Evolutionary conservation across 2,797 vertebrate genomes (phyloP), one percentile per base, ranked within the genome.

Genomic region (Thaleichthys pacificus): DNA sequence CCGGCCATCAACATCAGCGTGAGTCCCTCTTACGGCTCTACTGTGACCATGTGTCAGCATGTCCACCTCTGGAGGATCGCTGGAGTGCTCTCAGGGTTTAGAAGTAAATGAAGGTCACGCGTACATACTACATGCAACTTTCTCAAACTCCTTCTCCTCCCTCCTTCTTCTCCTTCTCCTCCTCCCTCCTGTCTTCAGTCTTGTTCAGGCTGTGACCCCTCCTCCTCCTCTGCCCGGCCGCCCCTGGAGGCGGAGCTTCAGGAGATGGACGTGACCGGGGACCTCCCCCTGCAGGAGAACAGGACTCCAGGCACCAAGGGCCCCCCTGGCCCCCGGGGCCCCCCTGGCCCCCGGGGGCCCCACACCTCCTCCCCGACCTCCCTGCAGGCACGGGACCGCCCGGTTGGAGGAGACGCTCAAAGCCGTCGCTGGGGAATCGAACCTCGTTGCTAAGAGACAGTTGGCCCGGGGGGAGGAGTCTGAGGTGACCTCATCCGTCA

Each of bases 1-100:
- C 88, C 80, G 42, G 90, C 91, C 71, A 84, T 94, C 66, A 92
- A 92, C 68, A 74, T 91, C 71, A 85, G 73, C 73, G 93, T 94
- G 73, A 92, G 93, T 78, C 62, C 19, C 67, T 22, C 67, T 42
- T 42, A 42, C 38, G 1, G 38, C 1, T 42, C 38, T 42, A 42
- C 38, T 11, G 11, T 11, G 38, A 42, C 38, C 38, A 9, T 42
- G 38, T 3, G 11, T 3, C 38, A 11, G 38, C 38, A 38, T 9
- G 38, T 7, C 38, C 8, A 11, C 11, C 8, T 38, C 35, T 38
- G 35, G 7, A 38, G 7, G 6, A 35, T 35, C 4, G 3, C 4
- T 35, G 32, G 1, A 35, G 32, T 35, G 28, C 28, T 28, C 28
- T 2, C 28, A 28, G 28, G 28, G 28, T 30, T 30, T 30, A 30